phyloP scores from a whole-genome alignment of 2,113 vertebrate species.

The Empidonax traillii region DNA sequence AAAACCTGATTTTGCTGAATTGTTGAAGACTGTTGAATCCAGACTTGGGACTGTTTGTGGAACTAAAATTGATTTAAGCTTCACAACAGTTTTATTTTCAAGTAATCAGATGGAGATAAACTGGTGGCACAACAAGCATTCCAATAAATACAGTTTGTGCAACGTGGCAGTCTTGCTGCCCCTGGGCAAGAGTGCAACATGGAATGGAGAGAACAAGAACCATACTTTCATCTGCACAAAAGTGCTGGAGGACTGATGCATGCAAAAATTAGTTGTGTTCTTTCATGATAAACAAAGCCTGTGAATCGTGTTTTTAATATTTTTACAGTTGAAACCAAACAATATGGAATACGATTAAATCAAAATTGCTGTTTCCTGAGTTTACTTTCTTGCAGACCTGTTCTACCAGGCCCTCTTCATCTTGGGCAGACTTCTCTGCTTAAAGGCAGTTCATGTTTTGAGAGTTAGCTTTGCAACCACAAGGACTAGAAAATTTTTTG shows the following conservation, averaged over 20 bases:
- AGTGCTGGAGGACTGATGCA: neutral
- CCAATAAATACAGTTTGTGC: neutral
- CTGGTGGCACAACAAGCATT: neutral
- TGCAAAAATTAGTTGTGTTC: neutral
- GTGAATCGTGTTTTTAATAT: neutral
- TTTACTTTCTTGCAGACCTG: neutral
- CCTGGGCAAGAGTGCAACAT: neutral
- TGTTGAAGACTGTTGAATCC: neutral
- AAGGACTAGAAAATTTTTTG: neutral
- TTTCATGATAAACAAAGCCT: neutral
- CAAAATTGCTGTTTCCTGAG: neutral
- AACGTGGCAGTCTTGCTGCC: neutral
- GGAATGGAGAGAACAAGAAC: neutral
- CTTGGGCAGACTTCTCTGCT: neutral
- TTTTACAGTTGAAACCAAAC: neutral
- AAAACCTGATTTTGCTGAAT: neutral
- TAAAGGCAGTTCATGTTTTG: neutral
- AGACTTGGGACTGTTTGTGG: neutral
- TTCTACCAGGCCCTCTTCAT: neutral
- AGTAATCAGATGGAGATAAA: neutral
- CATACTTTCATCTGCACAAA: neutral
- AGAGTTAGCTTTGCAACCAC: neutral
- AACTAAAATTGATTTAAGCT: neutral
- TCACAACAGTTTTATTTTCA: neutral
- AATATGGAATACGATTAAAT: neutral